Conservation (phyloP, 2,113 vertebrate genomes). For the Sprattus sprattus region DNA sequence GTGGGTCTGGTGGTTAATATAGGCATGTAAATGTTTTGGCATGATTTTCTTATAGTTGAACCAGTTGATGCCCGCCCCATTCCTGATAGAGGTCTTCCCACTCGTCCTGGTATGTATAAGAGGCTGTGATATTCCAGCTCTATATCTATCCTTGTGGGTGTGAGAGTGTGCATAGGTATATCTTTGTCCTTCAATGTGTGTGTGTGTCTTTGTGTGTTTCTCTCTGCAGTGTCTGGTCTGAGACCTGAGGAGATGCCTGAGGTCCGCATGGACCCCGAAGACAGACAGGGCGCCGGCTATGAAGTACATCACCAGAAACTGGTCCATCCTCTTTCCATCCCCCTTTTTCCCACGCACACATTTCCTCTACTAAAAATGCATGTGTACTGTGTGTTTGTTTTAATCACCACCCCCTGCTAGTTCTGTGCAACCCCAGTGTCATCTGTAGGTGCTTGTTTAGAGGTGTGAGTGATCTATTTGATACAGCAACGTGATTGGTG, state of each 20-base stretch:
- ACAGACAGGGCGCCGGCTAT: slow-evolving; percentile 83
- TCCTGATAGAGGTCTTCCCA: slow-evolving; percentile 93
- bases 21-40: not conserved
- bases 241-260: slow-evolving; percentile 90
- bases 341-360: not conserved
- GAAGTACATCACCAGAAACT: slow-evolving; percentile 95
- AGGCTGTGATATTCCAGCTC: not conserved
- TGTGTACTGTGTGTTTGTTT: not conserved
- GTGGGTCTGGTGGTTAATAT: not conserved
- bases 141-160: not conserved
- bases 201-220: not conserved
- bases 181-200: not conserved
- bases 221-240: slow-evolving; percentile 79
- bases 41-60: slow-evolving; percentile 77
- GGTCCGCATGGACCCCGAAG: slow-evolving; percentile 86
- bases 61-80: slow-evolving; percentile 92
- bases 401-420: not conserved
- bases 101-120: slow-evolving; percentile 82
- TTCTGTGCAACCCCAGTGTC: not conserved
- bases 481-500: not conserved
- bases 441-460: not conserved
- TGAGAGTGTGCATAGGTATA: not conserved
- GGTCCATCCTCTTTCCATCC: slow-evolving; percentile 61
- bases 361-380: not conserved
- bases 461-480: not conserved